Evolutionary conservation across 1,140 invertebrate species (phyloP).

Genomic region (Triops longicaudatus): DNA sequence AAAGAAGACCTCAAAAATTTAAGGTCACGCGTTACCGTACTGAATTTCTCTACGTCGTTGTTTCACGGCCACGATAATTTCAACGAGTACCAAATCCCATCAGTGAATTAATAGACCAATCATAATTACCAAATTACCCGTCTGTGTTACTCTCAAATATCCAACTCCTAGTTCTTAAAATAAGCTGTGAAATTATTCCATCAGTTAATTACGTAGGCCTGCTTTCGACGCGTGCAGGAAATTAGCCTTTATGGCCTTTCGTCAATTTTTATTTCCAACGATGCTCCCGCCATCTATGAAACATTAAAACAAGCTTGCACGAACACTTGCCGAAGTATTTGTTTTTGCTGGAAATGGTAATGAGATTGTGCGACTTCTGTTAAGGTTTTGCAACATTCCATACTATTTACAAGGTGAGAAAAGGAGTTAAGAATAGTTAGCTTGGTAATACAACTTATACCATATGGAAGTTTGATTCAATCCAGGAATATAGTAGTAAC

Average conservation of each 20-base stretch:
- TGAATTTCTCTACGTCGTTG: too few relatives aligned
- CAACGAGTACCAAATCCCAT: too few relatives aligned
- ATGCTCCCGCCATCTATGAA: neutral
- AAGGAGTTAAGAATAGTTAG: too few relatives aligned
- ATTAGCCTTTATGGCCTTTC: too few relatives aligned
- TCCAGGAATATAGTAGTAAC: too few relatives aligned
- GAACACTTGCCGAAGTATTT: neutral
- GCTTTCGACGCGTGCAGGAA: neutral
- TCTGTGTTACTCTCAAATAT: neutral
- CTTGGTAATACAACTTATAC: too few relatives aligned
- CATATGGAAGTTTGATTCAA: too few relatives aligned
- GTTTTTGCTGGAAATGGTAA: neutral
- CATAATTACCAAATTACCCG: neutral
- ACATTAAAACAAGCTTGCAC: neutral
- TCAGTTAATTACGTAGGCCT: neutral
- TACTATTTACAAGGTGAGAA: too few relatives aligned
- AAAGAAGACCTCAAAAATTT: neutral
- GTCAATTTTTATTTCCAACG: neutral
- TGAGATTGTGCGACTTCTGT: neutral
- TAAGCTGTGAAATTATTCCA: neutral
- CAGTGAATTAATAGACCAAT: neutral
- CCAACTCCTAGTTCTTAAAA: neutral
- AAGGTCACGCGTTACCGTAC: too few relatives aligned
- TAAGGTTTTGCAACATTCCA: too few relatives aligned
- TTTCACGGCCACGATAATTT: too few relatives aligned